A percentile compares a stretch with the other conserved stretches of the same genome.
Evolutionary conservation across 2,113 vertebrate species (phyloP).

Genomic region (Nematolebias whitei): DNA sequence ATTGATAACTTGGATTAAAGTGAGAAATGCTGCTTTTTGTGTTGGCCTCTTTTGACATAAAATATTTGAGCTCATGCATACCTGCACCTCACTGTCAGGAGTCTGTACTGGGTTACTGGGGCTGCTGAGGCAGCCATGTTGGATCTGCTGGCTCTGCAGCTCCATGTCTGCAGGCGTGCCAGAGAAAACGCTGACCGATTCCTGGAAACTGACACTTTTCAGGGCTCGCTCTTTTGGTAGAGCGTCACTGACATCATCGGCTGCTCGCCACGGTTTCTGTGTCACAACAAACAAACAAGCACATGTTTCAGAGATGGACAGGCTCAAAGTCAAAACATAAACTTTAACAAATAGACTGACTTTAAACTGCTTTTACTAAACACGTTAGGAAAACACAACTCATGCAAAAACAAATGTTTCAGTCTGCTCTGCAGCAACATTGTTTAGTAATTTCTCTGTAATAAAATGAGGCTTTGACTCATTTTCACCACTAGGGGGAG

Average conservation of each 20-base stretch:
- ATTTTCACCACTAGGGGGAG: slow-evolving; percentile 31
- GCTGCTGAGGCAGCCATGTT: slow-evolving; percentile 75
- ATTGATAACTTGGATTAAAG: too few species aligned
- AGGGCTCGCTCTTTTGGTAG: slow-evolving; percentile 78
- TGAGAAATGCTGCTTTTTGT: neutral
- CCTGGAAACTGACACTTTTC: slow-evolving; percentile 85
- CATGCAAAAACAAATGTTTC: slow-evolving; percentile 2
- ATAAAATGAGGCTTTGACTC: slow-evolving; percentile 5
- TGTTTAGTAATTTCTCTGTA: slow-evolving; percentile 15
- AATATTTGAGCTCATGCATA: slow-evolving; percentile 18
- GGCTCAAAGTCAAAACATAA: neutral
- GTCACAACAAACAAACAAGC: slow-evolving; percentile 36
- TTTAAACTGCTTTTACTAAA: neutral
- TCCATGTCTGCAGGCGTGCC: slow-evolving; percentile 87
- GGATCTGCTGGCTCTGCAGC: slow-evolving; percentile 82
- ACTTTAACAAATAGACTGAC: neutral
- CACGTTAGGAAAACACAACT: neutral
- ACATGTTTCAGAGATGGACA: slow-evolving; percentile 10
- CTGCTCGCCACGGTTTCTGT: slow-evolving; percentile 85
- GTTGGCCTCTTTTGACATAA: neutral
- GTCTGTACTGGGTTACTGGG: slow-evolving; percentile 77
- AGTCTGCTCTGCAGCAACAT: slow-evolving; percentile 64
- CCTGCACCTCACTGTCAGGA: slow-evolving; percentile 86
- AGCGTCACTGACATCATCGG: slow-evolving; percentile 88
- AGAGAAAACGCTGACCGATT: slow-evolving; percentile 81